phyloP scores from a whole-genome alignment of 2,888 invertebrate species.

The Cerastoderma edule region DNA sequence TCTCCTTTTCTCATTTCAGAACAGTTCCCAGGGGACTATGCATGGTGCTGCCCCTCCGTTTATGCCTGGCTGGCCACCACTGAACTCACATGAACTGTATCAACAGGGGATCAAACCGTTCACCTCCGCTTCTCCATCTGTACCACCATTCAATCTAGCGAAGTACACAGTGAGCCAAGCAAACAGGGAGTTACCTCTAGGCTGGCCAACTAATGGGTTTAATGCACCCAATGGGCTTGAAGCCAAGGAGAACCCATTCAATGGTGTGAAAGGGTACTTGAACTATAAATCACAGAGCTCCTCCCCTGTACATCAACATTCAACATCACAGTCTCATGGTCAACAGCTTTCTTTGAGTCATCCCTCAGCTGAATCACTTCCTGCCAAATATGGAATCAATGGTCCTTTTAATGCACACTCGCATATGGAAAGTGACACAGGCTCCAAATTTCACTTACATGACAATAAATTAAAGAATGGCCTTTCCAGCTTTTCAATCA shows the following conservation, averaged over 20 bases:
- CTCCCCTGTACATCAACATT: neutral
- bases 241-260: neutral
- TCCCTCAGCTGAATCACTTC: too few relatives aligned
- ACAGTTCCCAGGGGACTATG: slow-evolving; percentile 51
- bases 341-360: too few relatives aligned
- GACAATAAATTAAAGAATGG: too few relatives aligned
- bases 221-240: neutral
- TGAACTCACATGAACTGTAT: slow-evolving; percentile 35
- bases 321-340: neutral
- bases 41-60: slow-evolving; percentile 54
- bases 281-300: neutral
- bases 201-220: neutral
- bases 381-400: too few relatives aligned
- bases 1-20: slow-evolving; percentile 30
- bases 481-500: too few relatives aligned
- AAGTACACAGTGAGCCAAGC: neutral
- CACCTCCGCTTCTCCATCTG: slow-evolving; percentile 10
- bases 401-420: too few relatives aligned
- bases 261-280: neutral
- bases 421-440: too few relatives aligned
- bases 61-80: slow-evolving; percentile 51
- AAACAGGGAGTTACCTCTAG: neutral
- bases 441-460: too few relatives aligned
- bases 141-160: neutral
- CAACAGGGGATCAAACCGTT: slow-evolving; percentile 34